Base-by-base conservation (phyloP, 2,888 invertebrate species). In the Diachrysia chrysitis region DNA sequence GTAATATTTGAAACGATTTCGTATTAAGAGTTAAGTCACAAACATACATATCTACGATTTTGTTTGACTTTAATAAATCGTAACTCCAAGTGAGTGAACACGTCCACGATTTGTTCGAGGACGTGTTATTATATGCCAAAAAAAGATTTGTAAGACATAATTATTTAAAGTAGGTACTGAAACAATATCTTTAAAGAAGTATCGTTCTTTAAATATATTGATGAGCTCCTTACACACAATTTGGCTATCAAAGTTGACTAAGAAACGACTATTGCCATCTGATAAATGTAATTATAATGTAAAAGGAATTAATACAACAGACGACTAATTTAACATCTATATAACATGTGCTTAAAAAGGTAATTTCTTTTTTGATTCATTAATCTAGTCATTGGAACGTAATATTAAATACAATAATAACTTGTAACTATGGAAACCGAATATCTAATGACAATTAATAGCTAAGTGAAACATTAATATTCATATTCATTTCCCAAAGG, bases 51-150 rank as follows among this genome's bases (percentile, higher is more conserved):
- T 71, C 63, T 63, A 51, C 65, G 61, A 62, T 62, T 63, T 70
- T 73, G 68, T 80, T 79, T 79, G 56, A 68, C 17, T 16, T 23
- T 29, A 58, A 64, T 79, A 58, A 63, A 46, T 17, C 58, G 54
- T 16, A 23, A 42, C 55, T 54, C 57, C 63, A n/a, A n/a, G n/a
- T n/a, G n/a, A n/a, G n/a, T n/a, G n/a, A n/a, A n/a, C n/a, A n/a
- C n/a, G n/a, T n/a, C n/a, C n/a, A n/a, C n/a, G n/a, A n/a, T n/a
- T n/a, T n/a, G n/a, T n/a, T n/a, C n/a, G n/a, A n/a, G n/a, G n/a
- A n/a, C n/a, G n/a, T n/a, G n/a, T n/a, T n/a, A n/a, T n/a, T n/a
- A n/a, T n/a, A n/a, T n/a, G n/a, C n/a, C n/a, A n/a, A n/a, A n/a
- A n/a, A n/a, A n/a, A n/a, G n/a, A n/a, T n/a, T n/a, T n/a, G n/a